Base-by-base conservation (phyloP, 2,888 invertebrate species). In the Pseudococcus viburni region DNA sequence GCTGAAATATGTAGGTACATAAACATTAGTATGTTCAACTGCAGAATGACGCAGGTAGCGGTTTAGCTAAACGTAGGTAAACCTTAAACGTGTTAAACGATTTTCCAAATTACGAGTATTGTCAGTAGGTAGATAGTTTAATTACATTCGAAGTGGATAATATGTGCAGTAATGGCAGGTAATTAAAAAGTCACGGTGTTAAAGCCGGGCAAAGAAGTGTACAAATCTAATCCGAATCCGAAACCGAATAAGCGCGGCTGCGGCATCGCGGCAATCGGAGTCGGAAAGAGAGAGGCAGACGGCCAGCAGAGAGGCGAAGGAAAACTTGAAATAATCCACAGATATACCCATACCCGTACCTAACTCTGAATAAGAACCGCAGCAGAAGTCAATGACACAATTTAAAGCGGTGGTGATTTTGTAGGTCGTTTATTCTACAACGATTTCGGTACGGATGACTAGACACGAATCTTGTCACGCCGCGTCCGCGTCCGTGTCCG, bases 381-480 rank as follows among this genome's bases (percentile, higher is more conserved):
- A 88, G 59, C 83, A 88, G 42, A 88, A 88, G 88, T 88, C 88
- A 88, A 88, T 88, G 88, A 88, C 88, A 88, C 83, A 88, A 83
- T 88, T 88, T 88, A 83, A 83, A 88, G 83, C 80, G 59, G 59
- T 88, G 88, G 88, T 88, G 88, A 88, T 88, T 88, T 88, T 88
- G 88, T 88, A 88, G 88, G 88, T 88, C 88, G 88, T 83, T 88
- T 83, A 83, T 88, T 83, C 80, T 42, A 51, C 86, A 64, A 68
- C 73, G 88, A 88, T 88, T 88, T 88, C 51, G 80, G 83, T 80
- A 88, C 59, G 88, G 88, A 88, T 88, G 88, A 88, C 88, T 88
- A 88, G 88, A 88, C 88, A 88, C 88, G 88, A 88, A 88, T 88
- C 88, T 88, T 88, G 88, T 88, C 88, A 88, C 83, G 88, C 88